A percentile compares a stretch with the other conserved stretches of the same genome.
Evolutionary conservation across 1,140 invertebrate genomes (phyloP).

Genomic region (Magallana ariakensis): DNA sequence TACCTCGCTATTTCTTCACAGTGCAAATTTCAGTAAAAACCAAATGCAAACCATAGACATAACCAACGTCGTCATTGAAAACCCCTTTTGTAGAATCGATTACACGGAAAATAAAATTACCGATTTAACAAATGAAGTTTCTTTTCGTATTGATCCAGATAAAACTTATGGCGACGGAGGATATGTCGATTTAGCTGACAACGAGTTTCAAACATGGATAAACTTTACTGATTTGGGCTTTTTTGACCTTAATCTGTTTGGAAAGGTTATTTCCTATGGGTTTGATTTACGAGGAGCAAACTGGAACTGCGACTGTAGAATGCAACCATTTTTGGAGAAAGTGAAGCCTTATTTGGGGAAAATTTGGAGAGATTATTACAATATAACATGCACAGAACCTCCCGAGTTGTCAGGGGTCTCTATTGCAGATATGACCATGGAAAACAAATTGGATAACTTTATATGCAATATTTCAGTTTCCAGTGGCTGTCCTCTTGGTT

Average conservation of each 20-base stretch:
- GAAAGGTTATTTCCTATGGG: not conserved
- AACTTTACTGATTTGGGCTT: not conserved
- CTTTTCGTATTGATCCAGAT: not conserved
- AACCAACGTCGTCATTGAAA: not conserved
- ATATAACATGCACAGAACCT: not conserved
- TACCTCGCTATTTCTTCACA: not conserved
- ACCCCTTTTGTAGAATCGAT: not conserved
- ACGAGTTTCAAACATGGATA: not conserved
- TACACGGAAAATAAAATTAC: not conserved
- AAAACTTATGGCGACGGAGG: not conserved
- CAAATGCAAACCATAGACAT: not conserved
- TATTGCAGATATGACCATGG: not conserved
- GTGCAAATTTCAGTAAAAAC: not conserved
- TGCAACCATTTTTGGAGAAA: not conserved
- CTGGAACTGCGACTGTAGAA: not conserved
- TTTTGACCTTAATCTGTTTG: not conserved
- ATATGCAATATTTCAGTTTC: not conserved
- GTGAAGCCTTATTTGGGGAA: not conserved
- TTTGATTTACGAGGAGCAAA: not conserved
- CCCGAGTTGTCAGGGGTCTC: not conserved
- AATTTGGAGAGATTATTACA: slow-evolving; percentile 1
- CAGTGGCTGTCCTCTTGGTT: not conserved
- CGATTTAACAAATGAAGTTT: not conserved
- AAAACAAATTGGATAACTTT: not conserved
- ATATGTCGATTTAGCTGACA: not conserved